Conservation (phyloP, 2,113 vertebrate species). For the Pagrus major region DNA sequence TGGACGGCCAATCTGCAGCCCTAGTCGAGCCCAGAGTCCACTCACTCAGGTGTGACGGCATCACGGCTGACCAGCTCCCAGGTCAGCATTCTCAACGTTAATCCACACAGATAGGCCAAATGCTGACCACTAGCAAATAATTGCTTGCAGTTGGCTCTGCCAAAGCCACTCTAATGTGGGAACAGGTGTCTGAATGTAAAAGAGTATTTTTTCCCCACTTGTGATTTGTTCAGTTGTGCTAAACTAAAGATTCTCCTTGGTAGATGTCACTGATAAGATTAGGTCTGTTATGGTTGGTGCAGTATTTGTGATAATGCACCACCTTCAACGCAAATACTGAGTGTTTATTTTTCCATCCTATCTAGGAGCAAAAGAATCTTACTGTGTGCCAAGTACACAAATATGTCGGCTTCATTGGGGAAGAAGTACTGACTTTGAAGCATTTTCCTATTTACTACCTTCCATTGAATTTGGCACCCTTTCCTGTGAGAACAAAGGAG, state of each 20-base stretch:
- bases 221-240: slow-evolving; percentile 64
- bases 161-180: slow-evolving; percentile 58
- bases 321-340: slow-evolving; percentile 53
- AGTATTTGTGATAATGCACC: slow-evolving; percentile 57
- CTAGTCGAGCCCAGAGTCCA: slow-evolving; percentile 42
- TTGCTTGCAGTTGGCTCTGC: slow-evolving; percentile 62
- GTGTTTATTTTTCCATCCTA: slow-evolving; percentile 56
- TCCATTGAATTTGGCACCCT: slow-evolving; percentile 75
- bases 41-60: slow-evolving; percentile 71
- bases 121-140: slow-evolving; percentile 73
- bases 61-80: slow-evolving; percentile 63
- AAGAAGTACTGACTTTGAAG: slow-evolving; percentile 72
- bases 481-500: slow-evolving; percentile 77
- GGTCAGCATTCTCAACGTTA: slow-evolving; percentile 76
- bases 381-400: slow-evolving; percentile 61
- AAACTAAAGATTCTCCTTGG: slow-evolving; percentile 56
- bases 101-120: slow-evolving; percentile 75
- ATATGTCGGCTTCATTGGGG: slow-evolving; percentile 59
- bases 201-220: slow-evolving; percentile 34
- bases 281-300: slow-evolving; percentile 42
- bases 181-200: slow-evolving; percentile 64
- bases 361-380: slow-evolving; percentile 41
- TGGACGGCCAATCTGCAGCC: slow-evolving; percentile 54
- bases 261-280: slow-evolving; percentile 73
- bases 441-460: slow-evolving; percentile 75